Evolutionary conservation across 2,113 vertebrate species (phyloP), one percentile per base, ranked within the genome.

Genomic region (Neodontobutis hainanensis): DNA sequence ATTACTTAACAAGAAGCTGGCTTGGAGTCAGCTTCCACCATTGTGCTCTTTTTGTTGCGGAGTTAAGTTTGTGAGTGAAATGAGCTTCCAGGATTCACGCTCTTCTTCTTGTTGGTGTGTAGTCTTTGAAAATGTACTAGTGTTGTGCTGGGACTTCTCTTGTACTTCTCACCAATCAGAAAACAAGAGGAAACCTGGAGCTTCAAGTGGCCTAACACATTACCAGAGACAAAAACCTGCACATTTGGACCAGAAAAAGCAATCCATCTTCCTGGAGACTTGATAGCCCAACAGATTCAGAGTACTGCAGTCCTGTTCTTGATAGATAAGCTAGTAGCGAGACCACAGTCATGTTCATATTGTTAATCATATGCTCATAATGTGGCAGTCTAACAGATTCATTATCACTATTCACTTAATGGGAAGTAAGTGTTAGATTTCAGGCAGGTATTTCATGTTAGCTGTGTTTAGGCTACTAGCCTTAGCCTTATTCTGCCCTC

Each of bases 401-500:
- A 81, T 86, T 44, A 36, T 88, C 85, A 86, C 80, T 78, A 81
- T 85, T 83, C 84, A 88, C 78, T 80, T 78, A 55, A 75, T 83
- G 75, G 71, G 80, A 86, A 88, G 73, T 82, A 82, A 87, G 87
- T 85, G 75, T 83, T 90, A 88, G 85, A 88, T 87, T 85, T 78
- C 75, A 88, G 90, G 80, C 87, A 87, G 88, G 81, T 92, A 78
- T 91, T 82, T 87, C 81, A 89, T 89, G 85, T 92, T 92, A 90
- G 90, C 86, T 91, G 89, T 93, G 83, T 92, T 85, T 90, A 86
- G 89, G 91, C 86, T 90, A 87, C 81, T 89, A 91, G 89, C 90
- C 91, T 90, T 91, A 92, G 92, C 92, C 92, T 92, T 92, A 91
- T 87, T 89, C 82, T 86, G 82, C 84, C 88, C 90, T 85, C 75